phyloP scores from a whole-genome alignment of 2,797 vertebrate genomes.

The Lepidocolaptes lacrymiger region DNA sequence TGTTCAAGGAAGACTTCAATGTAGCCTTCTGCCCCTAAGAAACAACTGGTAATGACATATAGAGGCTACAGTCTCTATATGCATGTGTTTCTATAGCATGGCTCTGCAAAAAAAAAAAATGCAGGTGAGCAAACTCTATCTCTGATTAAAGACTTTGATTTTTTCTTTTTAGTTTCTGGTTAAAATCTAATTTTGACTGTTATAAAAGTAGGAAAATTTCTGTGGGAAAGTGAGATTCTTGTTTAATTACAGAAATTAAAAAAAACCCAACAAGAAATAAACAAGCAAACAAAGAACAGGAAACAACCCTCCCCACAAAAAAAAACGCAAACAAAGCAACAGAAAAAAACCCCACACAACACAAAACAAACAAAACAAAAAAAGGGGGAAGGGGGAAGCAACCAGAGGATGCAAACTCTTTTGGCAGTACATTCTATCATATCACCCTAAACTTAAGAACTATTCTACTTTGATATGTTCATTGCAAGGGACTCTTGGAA shows the following conservation, averaged over 20 bases:
- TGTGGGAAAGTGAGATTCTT: background rate
- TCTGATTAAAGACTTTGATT: background rate
- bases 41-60: background rate
- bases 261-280: background rate
- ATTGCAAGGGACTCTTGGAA: background rate
- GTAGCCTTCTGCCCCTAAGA: background rate
- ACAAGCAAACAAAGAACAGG: background rate
- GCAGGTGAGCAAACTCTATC: fast-evolving
- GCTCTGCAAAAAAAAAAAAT: background rate
- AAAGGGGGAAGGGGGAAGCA: too few species aligned
- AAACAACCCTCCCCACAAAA: too few species aligned
- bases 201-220: background rate
- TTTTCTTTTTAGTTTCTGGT: background rate
- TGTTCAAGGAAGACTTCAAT: background rate
- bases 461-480: background rate
- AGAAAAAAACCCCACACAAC: too few species aligned
- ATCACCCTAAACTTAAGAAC: background rate
- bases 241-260: background rate
- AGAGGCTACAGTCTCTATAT: background rate
- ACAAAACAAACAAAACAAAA: too few species aligned
- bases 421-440: background rate
- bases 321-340: too few species aligned
- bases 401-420: background rate
- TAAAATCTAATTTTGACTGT: background rate
- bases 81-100: too few species aligned